Conservation (phyloP, 2,113 vertebrate genomes). For the Symphodus melops region DNA sequence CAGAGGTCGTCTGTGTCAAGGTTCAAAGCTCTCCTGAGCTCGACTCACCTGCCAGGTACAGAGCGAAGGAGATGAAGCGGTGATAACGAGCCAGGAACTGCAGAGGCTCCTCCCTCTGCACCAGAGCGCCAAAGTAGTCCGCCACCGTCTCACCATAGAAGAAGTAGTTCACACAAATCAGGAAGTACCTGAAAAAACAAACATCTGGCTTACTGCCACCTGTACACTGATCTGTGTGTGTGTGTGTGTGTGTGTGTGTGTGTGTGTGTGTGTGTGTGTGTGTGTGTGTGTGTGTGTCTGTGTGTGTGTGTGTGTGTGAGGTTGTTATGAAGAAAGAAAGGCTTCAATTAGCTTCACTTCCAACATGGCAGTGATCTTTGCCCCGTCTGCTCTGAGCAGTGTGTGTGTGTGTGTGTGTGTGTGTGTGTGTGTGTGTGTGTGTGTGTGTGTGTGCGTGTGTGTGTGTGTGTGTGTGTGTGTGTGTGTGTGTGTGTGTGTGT, state of each 20-base stretch:
- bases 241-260: background rate
- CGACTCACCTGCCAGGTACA: slow-evolving; percentile 94
- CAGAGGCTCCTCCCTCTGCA: slow-evolving; percentile 95
- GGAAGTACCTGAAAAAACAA: slow-evolving; percentile 89
- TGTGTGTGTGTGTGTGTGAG: background rate
- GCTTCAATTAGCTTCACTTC: slow-evolving; percentile 59
- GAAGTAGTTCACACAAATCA: slow-evolving; percentile 98
- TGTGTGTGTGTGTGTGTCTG: slow-evolving; percentile 1
- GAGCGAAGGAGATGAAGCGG: slow-evolving; percentile 96
- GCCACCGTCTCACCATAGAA: slow-evolving; percentile 99
- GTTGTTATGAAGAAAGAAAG: slow-evolving; percentile 34
- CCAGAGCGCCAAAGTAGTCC: slow-evolving; percentile 94
- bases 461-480: slow-evolving; percentile 7
- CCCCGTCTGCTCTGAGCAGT: slow-evolving; percentile 4
- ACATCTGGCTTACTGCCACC: too few relatives aligned
- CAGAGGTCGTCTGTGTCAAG: too few relatives aligned
- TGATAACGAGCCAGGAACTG: slow-evolving; percentile 98
- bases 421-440: slow-evolving; percentile 18
- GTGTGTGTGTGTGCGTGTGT: slow-evolving; percentile 16
- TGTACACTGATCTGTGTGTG: slow-evolving; percentile 27
- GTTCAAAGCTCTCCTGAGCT: too few relatives aligned
- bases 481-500: slow-evolving; percentile 18
- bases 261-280: background rate
- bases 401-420: slow-evolving; percentile 7
- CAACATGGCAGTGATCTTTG: slow-evolving; percentile 80